These are phyloP conservation scores for Ophioninae sp. DNA, from an alignment of 2,888 invertebrate genomes.

Conservation along the genomic window DNA sequence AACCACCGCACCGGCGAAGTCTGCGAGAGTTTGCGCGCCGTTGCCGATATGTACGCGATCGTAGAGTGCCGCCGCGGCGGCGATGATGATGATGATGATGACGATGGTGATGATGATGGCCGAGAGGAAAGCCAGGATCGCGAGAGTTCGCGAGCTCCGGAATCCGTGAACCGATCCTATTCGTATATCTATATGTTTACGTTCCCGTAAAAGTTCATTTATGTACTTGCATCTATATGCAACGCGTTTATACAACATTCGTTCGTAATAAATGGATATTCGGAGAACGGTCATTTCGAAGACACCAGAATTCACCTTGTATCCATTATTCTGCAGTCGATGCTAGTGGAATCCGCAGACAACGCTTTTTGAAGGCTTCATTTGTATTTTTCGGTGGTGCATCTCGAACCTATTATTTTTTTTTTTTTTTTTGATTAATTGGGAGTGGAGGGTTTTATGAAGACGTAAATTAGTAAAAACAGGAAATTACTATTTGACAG, in stretches of 20 bases:
- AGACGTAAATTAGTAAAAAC: too few relatives aligned
- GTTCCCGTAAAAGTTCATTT: neutral
- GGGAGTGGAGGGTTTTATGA: too few relatives aligned
- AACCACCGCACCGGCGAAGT: constrained; percentile 71
- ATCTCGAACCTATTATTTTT: too few relatives aligned
- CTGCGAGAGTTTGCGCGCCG: constrained; percentile 66
- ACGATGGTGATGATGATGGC: constrained; percentile 36
- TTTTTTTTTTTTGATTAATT: too few relatives aligned
- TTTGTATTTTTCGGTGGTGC: neutral
- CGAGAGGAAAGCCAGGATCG: constrained; percentile 41
- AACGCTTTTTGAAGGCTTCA: neutral
- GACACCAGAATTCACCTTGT: neutral
- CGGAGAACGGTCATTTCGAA: neutral
- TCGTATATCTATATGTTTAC: constrained; percentile 3
- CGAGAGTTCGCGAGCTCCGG: constrained; percentile 47
- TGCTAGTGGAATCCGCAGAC: neutral
- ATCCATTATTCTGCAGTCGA: neutral
- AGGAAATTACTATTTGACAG: too few relatives aligned
- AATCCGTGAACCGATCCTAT: constrained; percentile 34
- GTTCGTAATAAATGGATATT: neutral
- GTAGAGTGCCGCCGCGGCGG: neutral
- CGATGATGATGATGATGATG: constrained; percentile 34
- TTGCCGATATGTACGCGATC: constrained; percentile 39
- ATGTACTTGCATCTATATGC: neutral
- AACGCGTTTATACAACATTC: neutral